Evolutionary conservation across 23 tunicate species (phyloP).

Genomic region (Halocynthia roretzi): DNA sequence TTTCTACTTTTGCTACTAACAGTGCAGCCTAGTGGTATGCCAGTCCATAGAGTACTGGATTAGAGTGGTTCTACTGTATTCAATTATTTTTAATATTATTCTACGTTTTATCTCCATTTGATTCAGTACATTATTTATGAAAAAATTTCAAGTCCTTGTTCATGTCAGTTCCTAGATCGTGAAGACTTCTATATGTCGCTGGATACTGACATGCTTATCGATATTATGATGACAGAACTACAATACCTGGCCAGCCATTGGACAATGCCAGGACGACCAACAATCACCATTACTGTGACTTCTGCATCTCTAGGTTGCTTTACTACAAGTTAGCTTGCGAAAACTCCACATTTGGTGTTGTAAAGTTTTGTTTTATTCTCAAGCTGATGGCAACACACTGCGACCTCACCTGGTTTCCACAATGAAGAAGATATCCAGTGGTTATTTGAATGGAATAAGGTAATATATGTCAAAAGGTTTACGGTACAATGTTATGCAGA

Average conservation of each 20-base stretch:
- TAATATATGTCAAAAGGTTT: constrained; percentile 2
- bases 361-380: too few species aligned
- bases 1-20: too few species aligned
- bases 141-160: background rate
- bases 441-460: constrained; percentile 89
- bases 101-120: too few species aligned
- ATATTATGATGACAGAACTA: constrained; percentile 83
- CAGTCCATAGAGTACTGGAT: too few species aligned
- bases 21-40: too few species aligned
- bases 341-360: too few species aligned
- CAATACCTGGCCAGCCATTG: constrained; percentile 72
- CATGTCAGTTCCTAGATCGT: constrained; percentile 59
- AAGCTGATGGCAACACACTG: constrained; percentile 25
- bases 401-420: constrained; percentile 67
- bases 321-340: too few species aligned
- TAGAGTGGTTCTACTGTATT: too few species aligned
- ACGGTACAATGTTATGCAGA: too few species aligned
- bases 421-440: constrained; percentile 65
- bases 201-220: constrained; percentile 93
- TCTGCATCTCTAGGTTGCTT: background rate
- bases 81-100: too few species aligned
- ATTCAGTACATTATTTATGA: too few species aligned
- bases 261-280: constrained; percentile 88
- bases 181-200: constrained; percentile 84
- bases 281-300: constrained; percentile 45